Conservation (phyloP, 2,113 vertebrate genomes). For the Prolemur simus region DNA sequence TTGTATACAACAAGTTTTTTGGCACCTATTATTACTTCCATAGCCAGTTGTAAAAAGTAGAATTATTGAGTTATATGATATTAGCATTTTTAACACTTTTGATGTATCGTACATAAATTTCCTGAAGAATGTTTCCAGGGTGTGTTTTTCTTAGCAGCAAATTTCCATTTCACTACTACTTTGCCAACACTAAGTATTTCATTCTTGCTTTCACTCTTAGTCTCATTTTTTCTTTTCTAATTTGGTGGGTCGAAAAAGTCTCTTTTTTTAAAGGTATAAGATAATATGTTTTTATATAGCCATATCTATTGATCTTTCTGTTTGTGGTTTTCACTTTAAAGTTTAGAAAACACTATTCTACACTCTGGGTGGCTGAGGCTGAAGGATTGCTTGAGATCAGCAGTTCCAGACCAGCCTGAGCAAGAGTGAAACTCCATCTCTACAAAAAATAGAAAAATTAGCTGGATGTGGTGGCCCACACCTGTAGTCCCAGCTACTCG, state of each 20-base stretch:
- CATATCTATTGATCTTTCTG: not conserved
- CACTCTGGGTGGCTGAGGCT: no score
- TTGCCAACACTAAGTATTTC: not conserved
- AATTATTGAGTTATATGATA: not conserved
- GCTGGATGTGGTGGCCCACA: not conserved
- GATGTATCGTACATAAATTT: not conserved
- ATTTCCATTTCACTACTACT: not conserved
- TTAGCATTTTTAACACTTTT: slow-evolving; percentile 26
- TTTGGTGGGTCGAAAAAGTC: not conserved
- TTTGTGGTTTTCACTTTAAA: not conserved
- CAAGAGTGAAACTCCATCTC: not conserved
- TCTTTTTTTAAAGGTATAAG: not conserved
- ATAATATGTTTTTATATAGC: not conserved
- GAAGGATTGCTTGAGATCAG: no score
- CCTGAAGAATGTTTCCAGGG: not conserved
- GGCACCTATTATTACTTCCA: not conserved
- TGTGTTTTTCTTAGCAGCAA: not conserved
- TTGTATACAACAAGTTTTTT: not conserved
- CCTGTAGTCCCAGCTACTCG: not conserved
- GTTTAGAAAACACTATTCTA: not conserved
- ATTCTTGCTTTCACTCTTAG: not conserved
- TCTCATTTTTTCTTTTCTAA: not conserved
- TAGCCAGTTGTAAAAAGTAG: not conserved
- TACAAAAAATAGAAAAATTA: not conserved
- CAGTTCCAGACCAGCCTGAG: no score